phyloP scores from a whole-genome alignment of 37 sponge, comb jelly and placozoan genomes.

The Diacarnus erythraeanus region DNA sequence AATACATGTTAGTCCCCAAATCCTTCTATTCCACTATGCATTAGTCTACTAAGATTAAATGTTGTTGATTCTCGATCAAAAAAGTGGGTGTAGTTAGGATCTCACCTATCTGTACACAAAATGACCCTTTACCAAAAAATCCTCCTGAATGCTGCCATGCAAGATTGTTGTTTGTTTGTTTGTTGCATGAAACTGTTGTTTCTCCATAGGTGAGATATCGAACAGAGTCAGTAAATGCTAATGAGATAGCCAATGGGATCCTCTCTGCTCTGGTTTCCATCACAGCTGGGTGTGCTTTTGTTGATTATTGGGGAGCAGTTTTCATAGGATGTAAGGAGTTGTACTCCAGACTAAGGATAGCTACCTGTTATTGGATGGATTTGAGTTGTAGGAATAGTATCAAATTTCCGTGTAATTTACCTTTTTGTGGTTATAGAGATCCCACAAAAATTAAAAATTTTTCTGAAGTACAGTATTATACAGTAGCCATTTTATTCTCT shows the following conservation, averaged over 20 bases:
- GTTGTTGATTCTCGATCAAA: too few species aligned
- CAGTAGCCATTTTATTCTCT: background rate
- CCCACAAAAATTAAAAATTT: background rate
- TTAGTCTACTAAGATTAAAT: too few species aligned
- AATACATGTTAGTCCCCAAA: too few species aligned
- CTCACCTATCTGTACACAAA: too few species aligned
- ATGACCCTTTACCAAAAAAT: too few species aligned
- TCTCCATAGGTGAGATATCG: conserved; percentile 49
- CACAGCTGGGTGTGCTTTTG: conserved; percentile 85
- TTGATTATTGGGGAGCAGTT: conserved; percentile 73
- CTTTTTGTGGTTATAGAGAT: background rate
- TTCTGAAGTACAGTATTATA: background rate
- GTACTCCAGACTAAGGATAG: too few species aligned
- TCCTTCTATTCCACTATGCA: too few species aligned
- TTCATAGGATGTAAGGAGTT: conserved; percentile 74
- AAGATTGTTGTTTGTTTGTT: too few species aligned
- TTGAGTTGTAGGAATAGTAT: background rate
- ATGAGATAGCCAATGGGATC: conserved; percentile 92
- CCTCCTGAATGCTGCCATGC: too few species aligned
- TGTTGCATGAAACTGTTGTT: background rate
- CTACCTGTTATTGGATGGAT: background rate
- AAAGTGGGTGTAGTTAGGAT: too few species aligned
- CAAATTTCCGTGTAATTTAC: background rate
- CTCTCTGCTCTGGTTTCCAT: conserved; percentile 90
- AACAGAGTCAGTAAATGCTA: conserved; percentile 79